phyloP scores from a whole-genome alignment of 2,888 invertebrate genomes.

The Poecilus cupreus region DNA sequence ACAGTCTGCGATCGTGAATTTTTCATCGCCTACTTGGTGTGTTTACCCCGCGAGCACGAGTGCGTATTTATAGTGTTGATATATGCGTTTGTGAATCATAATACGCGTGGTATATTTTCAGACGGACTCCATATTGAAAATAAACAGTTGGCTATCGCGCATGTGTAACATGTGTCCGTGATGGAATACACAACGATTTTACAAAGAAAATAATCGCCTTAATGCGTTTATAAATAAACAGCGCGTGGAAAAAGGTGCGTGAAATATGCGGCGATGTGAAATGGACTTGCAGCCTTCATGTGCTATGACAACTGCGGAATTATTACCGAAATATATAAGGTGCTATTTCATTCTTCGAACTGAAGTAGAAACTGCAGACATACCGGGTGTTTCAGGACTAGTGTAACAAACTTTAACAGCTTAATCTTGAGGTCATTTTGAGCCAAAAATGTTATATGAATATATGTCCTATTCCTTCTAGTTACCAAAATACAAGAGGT shows the following conservation, averaged over 20 bases:
- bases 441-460: too few relatives aligned
- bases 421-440: too few relatives aligned
- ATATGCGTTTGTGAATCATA: not conserved
- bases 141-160: slow-evolving; percentile 21
- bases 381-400: too few relatives aligned
- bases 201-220: slow-evolving; percentile 11
- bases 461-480: too few relatives aligned
- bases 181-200: slow-evolving; percentile 1
- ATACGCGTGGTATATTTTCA: not conserved
- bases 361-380: too few relatives aligned
- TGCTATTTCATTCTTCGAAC: too few relatives aligned
- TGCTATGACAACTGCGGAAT: too few relatives aligned
- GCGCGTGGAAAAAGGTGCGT: not conserved
- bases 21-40: slow-evolving; percentile 4
- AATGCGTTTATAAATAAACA: slow-evolving; percentile 8
- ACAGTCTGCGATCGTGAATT: not conserved
- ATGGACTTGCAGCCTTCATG: too few relatives aligned
- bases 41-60: not conserved
- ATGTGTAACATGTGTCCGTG: slow-evolving; percentile 27
- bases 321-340: too few relatives aligned
- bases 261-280: not conserved
- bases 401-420: too few relatives aligned
- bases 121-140: slow-evolving; percentile 31
- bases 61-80: slow-evolving; percentile 14
- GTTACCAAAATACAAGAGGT: too few relatives aligned